phyloP scores from a whole-genome alignment of 2,797 vertebrate genomes.

The Bovichtus variegatus region DNA sequence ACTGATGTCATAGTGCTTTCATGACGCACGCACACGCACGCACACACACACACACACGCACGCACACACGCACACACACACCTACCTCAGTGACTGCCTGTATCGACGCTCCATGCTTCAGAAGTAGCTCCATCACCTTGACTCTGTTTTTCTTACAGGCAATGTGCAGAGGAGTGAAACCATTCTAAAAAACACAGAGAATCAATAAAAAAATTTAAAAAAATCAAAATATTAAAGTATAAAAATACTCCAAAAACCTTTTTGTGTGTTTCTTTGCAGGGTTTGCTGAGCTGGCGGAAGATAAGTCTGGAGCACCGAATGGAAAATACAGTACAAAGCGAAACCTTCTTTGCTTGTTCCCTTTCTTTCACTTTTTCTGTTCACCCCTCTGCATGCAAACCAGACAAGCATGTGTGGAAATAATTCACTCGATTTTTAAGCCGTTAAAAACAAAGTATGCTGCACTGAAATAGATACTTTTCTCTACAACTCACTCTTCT shows the following conservation, averaged over 20 bases:
- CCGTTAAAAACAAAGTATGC: constrained; percentile 38
- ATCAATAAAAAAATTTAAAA: constrained; percentile 76
- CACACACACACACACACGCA: constrained; percentile 3
- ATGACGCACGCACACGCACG: background rate
- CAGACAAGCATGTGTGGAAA: constrained; percentile 76
- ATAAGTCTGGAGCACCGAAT: constrained; percentile 53
- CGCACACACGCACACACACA: constrained; percentile 11
- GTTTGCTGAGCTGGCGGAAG: constrained; percentile 18
- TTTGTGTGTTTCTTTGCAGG: constrained; percentile 8
- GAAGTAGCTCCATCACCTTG: constrained; percentile 98
- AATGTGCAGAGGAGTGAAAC: constrained; percentile 98
- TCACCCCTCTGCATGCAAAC: constrained; percentile 41
- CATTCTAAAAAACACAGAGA: constrained; percentile 87
- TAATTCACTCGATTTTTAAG: constrained; percentile 44
- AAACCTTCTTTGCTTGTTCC: constrained; percentile 14
- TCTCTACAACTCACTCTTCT: constrained; percentile 65
- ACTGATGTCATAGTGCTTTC: background rate
- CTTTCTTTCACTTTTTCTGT: constrained; percentile 24
- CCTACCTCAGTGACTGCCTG: constrained; percentile 97
- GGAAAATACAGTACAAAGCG: constrained; percentile 65
- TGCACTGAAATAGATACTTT: constrained; percentile 65
- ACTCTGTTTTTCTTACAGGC: constrained; percentile 99
- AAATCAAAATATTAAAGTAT: constrained; percentile 74
- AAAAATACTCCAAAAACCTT: constrained; percentile 41
- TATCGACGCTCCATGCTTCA: constrained; percentile 88